Base-by-base conservation (phyloP, 1,140 invertebrate genomes). In the Xylocopa sonorina region DNA sequence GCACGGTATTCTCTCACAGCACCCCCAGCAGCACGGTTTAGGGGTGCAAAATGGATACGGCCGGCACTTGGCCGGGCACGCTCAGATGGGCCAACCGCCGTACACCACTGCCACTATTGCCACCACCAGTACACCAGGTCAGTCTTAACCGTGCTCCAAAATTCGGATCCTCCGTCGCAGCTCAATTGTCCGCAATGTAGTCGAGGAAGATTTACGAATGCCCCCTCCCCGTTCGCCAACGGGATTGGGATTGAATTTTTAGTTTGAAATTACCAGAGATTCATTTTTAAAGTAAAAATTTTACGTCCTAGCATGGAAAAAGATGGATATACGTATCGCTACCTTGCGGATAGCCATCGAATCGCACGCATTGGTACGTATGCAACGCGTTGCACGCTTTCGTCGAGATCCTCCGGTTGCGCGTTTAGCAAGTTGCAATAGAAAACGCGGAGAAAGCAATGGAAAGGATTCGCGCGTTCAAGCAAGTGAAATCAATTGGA, bases 1-100 rank as follows among this genome's bases (percentile, higher is more conserved):
- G 34, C 95, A 95, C 81, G 95, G 94, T 14, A 95, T 95, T 62
- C 89, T 95, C 24, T 94, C 93, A 74, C 94, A 94, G 86, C 94
- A 94, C 87, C 93, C 92, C 73, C 92, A 93, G 80, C 92, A 92
- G 63, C 92, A 93, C 57, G 78, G 82, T 53, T 57, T 92, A 67
- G 79, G 78, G 21, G 79, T 91, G 55, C 91, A 92, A 71, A 93
- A 91, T 62, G 90, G 91, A 62, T 93, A 93, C 71, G 88, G 88
- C 64, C 89, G 92, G 72, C 92, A 93, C 80, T 87, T 92, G 81
- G 83, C 85, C 62, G 91, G 88, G 83, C 91, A 92, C 60, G 78
- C 89, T 85, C 91, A 91, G 79, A 87, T 92, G 79, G 89, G 85
- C 58, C 92, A 92, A 75, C 91, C 90, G 80, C 87, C 91, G 68